phyloP scores from a whole-genome alignment of 37 sponge, comb jelly and placozoan species.

The Theonella swinhoei region DNA sequence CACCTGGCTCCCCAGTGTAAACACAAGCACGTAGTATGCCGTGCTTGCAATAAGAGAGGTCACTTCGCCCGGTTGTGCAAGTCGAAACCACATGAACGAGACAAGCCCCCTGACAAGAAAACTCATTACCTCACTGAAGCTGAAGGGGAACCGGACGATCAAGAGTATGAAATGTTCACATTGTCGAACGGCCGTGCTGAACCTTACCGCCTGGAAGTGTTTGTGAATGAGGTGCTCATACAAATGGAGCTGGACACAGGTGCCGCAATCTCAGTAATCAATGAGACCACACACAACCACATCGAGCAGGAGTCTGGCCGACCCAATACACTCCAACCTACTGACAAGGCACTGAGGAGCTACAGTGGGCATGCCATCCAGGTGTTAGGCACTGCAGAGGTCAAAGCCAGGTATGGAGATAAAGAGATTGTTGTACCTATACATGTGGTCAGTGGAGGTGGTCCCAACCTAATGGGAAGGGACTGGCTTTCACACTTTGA shows the following conservation, averaged over 20 bases:
- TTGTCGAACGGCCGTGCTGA: neutral
- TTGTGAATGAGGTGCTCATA: too few species aligned
- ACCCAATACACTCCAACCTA: neutral
- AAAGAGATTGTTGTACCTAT: too few species aligned
- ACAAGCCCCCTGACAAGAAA: neutral
- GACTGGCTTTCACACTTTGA: too few species aligned
- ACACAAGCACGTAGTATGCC: slow-evolving; percentile 15
- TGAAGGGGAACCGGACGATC: neutral
- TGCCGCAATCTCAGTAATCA: neutral
- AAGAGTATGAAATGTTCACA: neutral
- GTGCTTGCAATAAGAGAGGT: neutral
- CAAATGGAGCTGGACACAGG: slow-evolving; percentile 19
- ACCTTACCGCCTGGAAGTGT: too few species aligned
- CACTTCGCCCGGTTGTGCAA: slow-evolving; percentile 26
- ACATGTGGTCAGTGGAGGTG: too few species aligned
- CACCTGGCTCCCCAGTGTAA: slow-evolving; percentile 10
- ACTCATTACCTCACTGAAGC: slow-evolving; percentile 10
- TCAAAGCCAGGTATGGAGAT: too few species aligned
- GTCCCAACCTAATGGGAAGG: too few species aligned
- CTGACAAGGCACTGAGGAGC: neutral
- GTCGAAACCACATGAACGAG: neutral
- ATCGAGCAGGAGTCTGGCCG: neutral
- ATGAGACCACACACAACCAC: neutral
- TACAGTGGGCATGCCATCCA: slow-evolving; percentile 13
- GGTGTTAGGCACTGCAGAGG: neutral